Evolutionary conservation across 2,888 invertebrate genomes (phyloP), one percentile per base, ranked within the genome.

Genomic region (Mythimna lalbum): DNA sequence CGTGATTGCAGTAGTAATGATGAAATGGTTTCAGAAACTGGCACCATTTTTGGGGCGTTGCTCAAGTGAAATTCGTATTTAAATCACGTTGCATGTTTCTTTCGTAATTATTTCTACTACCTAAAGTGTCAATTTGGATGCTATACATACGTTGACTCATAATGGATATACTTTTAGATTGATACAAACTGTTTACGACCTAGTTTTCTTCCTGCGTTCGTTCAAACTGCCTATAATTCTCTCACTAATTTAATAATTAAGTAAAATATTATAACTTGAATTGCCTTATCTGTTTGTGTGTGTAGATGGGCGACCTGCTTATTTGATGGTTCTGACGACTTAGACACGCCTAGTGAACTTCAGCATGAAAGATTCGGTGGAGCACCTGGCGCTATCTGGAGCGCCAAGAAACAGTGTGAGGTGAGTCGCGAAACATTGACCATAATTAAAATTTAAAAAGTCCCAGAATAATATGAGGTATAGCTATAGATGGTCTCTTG

Each of bases 361-460:
- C 96, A 97, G 73, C 98, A 98, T 82, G 96, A 96, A 63, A 96
- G 95, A 71, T 97, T 96, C 88, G 92, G 96, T 3, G 96, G 97
- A 75, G 96, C 96, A 21, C 98, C 98, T 0, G 98, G 98, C 0
- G 95, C 96, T 81, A 90, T 95, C n/a, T 98, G 97, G 97, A 97
- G 97, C 36, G 97, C 97, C 0, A 98, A 98, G 90, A 97, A 96
- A 82, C 98, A 98, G 88, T 98, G 98, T 89, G 98, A 98, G 93
- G 95, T 95, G 73, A 76, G 75, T 59, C 9, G 43, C 39, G 76
- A 21, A 4, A 57, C 27, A 33, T 62, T 57, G 43, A 39, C 39
- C 12, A 39, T 39, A 39, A 36, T 1, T 10, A 39, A 39, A 3
- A n/a, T n/a, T n/a, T 36, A 10, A 36, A 36, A 36, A 0, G 9